Conservation (phyloP, 2,888 invertebrate genomes). For the Plutella xylostella region DNA sequence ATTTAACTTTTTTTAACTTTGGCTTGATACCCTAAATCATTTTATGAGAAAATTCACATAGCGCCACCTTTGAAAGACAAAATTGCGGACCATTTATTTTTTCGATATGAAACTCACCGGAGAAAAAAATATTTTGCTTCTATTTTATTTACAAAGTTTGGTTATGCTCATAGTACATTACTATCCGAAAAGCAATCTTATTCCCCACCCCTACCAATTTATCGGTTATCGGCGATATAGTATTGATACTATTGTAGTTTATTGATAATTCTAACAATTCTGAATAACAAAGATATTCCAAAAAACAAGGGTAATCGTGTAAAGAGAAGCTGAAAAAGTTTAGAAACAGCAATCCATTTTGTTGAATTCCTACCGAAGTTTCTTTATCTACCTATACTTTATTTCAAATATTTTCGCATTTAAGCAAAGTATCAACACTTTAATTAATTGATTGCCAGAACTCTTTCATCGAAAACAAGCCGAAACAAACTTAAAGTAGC, state of each 20-base stretch:
- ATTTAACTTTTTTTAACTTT: too few relatives aligned
- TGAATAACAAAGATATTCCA: not conserved
- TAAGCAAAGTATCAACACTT: constrained; percentile 39
- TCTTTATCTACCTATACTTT: too few relatives aligned
- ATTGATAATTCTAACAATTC: not conserved
- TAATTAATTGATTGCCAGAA: constrained; percentile 61
- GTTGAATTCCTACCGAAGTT: too few relatives aligned
- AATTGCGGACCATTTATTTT: too few relatives aligned
- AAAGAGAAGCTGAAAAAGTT: not conserved
- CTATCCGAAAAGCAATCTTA: constrained; percentile 41
- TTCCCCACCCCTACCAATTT: constrained; percentile 24
- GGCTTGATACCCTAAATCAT: too few relatives aligned
- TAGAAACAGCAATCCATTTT: too few relatives aligned
- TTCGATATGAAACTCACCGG: too few relatives aligned
- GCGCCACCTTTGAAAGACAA: too few relatives aligned
- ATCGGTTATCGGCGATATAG: constrained; percentile 11
- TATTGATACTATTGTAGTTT: not conserved
- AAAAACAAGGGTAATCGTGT: not conserved
- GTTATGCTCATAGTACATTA: constrained; percentile 44
- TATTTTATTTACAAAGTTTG: constrained; percentile 63
- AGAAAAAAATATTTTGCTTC: constrained; percentile 48
- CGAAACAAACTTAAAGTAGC: constrained; percentile 48
- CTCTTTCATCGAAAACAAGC: constrained; percentile 40
- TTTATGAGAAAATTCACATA: too few relatives aligned
- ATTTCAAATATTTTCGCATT: too few relatives aligned